These are phyloP conservation scores for Trichomalopsis sarcophagae DNA, from an alignment of 1,140 invertebrate genomes.

Conservation along the genomic window DNA sequence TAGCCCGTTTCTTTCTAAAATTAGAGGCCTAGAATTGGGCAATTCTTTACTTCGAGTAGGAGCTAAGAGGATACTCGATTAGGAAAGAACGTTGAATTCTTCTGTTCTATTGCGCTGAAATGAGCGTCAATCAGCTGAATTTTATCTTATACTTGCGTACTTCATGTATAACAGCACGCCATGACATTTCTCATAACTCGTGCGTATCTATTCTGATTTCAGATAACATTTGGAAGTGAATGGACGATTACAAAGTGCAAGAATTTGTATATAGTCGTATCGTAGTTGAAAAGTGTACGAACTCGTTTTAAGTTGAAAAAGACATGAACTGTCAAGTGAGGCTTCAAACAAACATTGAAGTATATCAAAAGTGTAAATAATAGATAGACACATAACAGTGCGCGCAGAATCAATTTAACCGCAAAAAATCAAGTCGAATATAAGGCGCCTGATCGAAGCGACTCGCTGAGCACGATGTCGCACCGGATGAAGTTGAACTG, in stretches of 20 bases:
- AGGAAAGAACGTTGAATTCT: background rate
- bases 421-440: background rate
- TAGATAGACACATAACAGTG: background rate
- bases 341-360: constrained; percentile 35
- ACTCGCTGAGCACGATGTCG: constrained; percentile 27
- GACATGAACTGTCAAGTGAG: background rate
- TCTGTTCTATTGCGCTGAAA: background rate
- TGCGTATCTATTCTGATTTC: constrained; percentile 19
- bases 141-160: background rate
- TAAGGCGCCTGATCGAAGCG: background rate
- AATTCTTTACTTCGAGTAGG: background rate
- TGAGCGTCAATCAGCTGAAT: background rate
- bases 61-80: too few relatives aligned
- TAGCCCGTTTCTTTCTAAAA: background rate
- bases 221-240: constrained; percentile 5
- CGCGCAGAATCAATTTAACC: background rate
- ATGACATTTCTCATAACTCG: background rate
- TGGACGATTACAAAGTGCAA: constrained; percentile 30
- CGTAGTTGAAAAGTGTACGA: background rate
- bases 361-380: background rate
- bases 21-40: background rate
- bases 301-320: background rate
- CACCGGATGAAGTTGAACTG: constrained; percentile 19
- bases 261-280: background rate
- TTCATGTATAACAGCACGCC: background rate